Conservation (phyloP, 2,888 invertebrate genomes). For the Trissolcus japonicus region DNA sequence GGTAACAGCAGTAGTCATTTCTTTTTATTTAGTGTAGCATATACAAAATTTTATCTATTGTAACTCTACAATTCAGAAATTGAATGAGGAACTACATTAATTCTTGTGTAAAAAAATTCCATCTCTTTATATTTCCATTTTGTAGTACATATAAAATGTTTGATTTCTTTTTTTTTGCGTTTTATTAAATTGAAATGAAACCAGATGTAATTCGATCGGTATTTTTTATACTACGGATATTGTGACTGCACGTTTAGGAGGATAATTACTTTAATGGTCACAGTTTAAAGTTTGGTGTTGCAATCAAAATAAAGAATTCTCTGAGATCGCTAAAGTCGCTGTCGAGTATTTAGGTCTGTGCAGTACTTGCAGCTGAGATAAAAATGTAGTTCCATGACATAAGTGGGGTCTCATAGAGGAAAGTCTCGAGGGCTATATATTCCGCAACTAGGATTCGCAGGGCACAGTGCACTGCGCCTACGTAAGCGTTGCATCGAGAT, state of each 20-base stretch:
- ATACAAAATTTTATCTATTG: too few relatives aligned
- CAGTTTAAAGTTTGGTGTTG: conserved; percentile 40
- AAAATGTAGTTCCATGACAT: conserved; percentile 54
- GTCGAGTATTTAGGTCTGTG: conserved; percentile 49
- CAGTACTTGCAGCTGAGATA: conserved; percentile 44
- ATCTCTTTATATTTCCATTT: background rate
- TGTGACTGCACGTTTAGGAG: conserved; percentile 14
- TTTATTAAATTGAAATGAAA: conserved; percentile 1
- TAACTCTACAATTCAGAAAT: too few relatives aligned
- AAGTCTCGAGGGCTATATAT: conserved; percentile 55
- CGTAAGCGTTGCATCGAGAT: conserved; percentile 34
- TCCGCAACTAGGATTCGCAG: conserved; percentile 52
- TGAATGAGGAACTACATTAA: too few relatives aligned
- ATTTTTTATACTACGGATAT: background rate
- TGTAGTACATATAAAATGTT: background rate
- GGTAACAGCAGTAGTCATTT: too few relatives aligned
- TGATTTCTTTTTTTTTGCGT: background rate
- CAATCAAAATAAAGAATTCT: conserved; percentile 49
- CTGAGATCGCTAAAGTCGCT: conserved; percentile 24
- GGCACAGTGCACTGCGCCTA: conserved; percentile 33
- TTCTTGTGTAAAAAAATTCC: background rate
- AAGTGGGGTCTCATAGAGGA: conserved; percentile 53
- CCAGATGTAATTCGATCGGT: conserved; percentile 1
- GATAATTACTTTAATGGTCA: conserved; percentile 42
- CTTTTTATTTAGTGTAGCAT: background rate